Percentiles rank a stretch among this genome's conserved stretches.
Conservation (phyloP, 2,113 vertebrate species). For the Pelecanoides urinatrix region DNA sequence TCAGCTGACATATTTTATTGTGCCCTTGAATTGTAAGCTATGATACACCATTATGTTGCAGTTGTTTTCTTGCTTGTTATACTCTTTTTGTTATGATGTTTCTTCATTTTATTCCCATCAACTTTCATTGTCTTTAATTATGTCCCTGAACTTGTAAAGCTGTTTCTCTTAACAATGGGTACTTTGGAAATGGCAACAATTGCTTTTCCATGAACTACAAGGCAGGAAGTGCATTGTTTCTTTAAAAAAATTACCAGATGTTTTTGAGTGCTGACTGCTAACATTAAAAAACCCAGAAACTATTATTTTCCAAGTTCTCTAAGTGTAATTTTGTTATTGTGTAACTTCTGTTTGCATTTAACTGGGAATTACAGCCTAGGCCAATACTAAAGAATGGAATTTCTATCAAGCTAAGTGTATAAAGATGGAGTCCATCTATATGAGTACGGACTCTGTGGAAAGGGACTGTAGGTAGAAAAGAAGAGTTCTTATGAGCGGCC, state of each 20-base stretch:
- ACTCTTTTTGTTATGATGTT: slow-evolving; percentile 31
- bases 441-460: not conserved
- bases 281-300: not conserved
- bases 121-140: slow-evolving; percentile 64
- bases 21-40: not conserved
- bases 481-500: not conserved
- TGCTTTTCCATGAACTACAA: slow-evolving; percentile 47
- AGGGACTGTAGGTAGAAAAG: not conserved
- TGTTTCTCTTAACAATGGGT: slow-evolving; percentile 46
- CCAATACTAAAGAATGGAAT: not conserved
- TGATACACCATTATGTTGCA: slow-evolving; percentile 7
- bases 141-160: slow-evolving; percentile 63
- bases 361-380: not conserved
- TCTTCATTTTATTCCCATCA: slow-evolving; percentile 64
- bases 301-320: slow-evolving; percentile 14
- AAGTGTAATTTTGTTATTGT: slow-evolving; percentile 10
- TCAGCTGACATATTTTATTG: not conserved
- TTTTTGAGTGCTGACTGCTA: slow-evolving; percentile 23
- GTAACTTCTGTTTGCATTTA: slow-evolving; percentile 55
- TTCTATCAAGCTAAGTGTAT: not conserved
- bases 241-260: slow-evolving; percentile 52
- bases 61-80: not conserved
- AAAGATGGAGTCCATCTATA: not conserved
- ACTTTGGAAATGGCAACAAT: slow-evolving; percentile 38
- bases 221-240: slow-evolving; percentile 59